A percentile compares a stretch with the other conserved stretches of the same genome.
Evolutionary conservation across 1,140 invertebrate species (phyloP).

Genomic region (Conus ventricosus): DNA sequence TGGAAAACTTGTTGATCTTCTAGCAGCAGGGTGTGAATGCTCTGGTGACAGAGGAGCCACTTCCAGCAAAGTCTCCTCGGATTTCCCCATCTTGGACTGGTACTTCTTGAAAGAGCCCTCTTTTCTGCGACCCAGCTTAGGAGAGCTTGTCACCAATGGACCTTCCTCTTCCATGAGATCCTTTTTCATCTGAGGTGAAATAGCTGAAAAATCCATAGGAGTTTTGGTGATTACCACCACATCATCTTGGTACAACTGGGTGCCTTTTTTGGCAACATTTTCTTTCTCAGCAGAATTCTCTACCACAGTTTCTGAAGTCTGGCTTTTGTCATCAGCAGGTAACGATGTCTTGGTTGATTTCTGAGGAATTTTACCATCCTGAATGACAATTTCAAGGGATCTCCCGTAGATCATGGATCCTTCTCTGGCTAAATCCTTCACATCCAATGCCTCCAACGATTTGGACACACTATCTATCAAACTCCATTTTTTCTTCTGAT

Average conservation of each 20-base stretch:
- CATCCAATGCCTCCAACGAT: conserved; percentile 11
- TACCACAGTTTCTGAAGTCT: background rate
- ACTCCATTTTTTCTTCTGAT: conserved; percentile 6
- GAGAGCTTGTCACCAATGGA: conserved; percentile 44
- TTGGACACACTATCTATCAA: conserved; percentile 24
- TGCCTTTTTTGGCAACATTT: background rate
- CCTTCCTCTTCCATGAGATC: conserved; percentile 35
- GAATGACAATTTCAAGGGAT: conserved; percentile 14
- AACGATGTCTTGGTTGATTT: background rate
- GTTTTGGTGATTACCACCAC: conserved; percentile 11
- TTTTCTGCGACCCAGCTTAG: conserved; percentile 38
- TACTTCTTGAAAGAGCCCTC: conserved; percentile 44
- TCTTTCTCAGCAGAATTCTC: background rate
- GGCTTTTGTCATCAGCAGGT: background rate
- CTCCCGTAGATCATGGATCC: conserved; percentile 14
- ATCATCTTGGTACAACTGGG: conserved; percentile 15
- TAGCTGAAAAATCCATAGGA: conserved; percentile 24
- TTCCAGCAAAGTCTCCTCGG: conserved; percentile 41
- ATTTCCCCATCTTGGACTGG: conserved; percentile 42
- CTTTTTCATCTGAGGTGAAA: conserved; percentile 26
- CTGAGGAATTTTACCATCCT: background rate
- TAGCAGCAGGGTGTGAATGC: background rate
- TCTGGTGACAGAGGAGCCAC: conserved; percentile 20
- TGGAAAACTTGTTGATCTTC: conserved; percentile 26
- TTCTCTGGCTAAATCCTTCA: background rate